These are phyloP conservation scores for Forficula auricularia DNA, from an alignment of 1,140 invertebrate genomes.

Conservation along the genomic window DNA sequence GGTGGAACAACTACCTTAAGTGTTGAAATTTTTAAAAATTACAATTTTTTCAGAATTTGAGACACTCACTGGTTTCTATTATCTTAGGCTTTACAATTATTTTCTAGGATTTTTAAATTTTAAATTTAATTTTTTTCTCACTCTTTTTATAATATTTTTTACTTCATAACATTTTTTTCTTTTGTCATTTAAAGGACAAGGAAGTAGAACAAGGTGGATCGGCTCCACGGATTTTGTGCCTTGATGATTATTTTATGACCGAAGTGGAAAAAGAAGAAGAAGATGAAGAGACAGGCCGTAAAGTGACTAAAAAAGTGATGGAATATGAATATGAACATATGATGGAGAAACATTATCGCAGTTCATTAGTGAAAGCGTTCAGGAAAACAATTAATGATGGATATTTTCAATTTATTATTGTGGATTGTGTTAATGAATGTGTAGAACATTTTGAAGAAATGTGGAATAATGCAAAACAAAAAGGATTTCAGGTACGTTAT, in stretches of 20 bases:
- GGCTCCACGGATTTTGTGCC: conserved; percentile 71
- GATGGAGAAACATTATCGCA: conserved; percentile 64
- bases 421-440: conserved; percentile 73
- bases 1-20: too few species aligned
- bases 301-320: conserved; percentile 48
- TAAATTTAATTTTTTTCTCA: too few species aligned
- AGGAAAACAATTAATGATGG: conserved; percentile 82
- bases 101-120: too few species aligned
- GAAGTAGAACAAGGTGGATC: conserved; percentile 57
- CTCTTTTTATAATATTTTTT: too few species aligned
- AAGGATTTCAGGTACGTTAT: conserved; percentile 65
- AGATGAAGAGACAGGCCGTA: conserved; percentile 62
- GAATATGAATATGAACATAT: conserved; percentile 80
- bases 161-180: conserved; percentile 3
- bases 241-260: conserved; percentile 91
- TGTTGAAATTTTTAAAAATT: too few species aligned
- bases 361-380: conserved; percentile 73
- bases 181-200: conserved; percentile 37
- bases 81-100: too few species aligned
- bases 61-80: too few species aligned
- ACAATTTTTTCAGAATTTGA: too few species aligned
- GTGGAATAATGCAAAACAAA: conserved; percentile 69
- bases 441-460: conserved; percentile 70
- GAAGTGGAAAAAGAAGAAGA: conserved; percentile 66
- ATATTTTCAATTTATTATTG: conserved; percentile 82